These are phyloP conservation scores for Flexamia atlantica DNA, from an alignment of 2,888 invertebrate genomes.

Conservation along the genomic window DNA sequence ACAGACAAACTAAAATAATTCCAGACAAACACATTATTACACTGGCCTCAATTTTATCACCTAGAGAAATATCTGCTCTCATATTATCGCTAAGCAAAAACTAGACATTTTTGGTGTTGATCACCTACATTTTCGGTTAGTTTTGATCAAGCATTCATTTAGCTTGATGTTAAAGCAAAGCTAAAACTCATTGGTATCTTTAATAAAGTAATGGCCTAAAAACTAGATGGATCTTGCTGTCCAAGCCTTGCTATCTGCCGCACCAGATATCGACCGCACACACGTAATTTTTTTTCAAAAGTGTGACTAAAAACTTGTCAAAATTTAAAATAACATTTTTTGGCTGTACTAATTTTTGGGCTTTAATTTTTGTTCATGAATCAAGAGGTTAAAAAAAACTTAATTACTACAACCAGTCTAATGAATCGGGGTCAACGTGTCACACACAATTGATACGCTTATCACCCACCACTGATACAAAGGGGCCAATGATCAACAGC, in stretches of 20 bases:
- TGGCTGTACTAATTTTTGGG: no score
- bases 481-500: neutral
- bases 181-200: neutral
- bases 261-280: no score
- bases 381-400: no score
- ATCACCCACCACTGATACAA: neutral
- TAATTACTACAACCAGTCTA: neutral
- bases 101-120: neutral
- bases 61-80: neutral
- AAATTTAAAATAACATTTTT: no score
- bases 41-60: conserved; percentile 21
- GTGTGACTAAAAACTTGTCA: no score
- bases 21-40: neutral
- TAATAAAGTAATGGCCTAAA: neutral
- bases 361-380: neutral
- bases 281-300: no score
- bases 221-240: neutral
- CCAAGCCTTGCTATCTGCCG: no score
- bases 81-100: neutral
- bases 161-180: neutral
- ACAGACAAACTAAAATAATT: no score
- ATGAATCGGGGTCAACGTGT: neutral
- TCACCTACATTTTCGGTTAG: neutral
- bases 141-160: no score
- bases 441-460: neutral